phyloP scores from a whole-genome alignment of 2,797 vertebrate genomes.

The Antennarius maculatus region DNA sequence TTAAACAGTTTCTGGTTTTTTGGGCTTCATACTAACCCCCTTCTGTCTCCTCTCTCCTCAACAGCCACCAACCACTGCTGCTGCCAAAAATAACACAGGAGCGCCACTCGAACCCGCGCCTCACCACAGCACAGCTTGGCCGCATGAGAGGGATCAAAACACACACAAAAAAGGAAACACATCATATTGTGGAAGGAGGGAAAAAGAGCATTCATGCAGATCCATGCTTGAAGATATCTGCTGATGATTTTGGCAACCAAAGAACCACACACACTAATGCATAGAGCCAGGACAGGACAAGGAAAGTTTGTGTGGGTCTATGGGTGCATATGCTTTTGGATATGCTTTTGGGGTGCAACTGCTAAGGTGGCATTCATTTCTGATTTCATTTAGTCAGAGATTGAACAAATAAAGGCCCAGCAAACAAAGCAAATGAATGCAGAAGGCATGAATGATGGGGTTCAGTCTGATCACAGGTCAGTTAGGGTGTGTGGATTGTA shows the following conservation, averaged over 20 bases:
- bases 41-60: slow-evolving; percentile 79
- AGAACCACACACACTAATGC: slow-evolving; percentile 72
- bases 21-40: slow-evolving; percentile 76
- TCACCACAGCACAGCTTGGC: slow-evolving; percentile 79
- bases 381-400: slow-evolving; percentile 65
- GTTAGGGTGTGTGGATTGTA: slow-evolving; percentile 48
- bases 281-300: slow-evolving; percentile 59
- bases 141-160: slow-evolving; percentile 87
- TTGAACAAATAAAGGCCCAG: slow-evolving; percentile 56
- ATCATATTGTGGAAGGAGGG: slow-evolving; percentile 82
- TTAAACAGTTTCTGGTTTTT: slow-evolving; percentile 82
- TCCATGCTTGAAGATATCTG: slow-evolving; percentile 81
- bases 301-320: slow-evolving; percentile 56
- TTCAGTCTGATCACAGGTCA: slow-evolving; percentile 49
- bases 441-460: slow-evolving; percentile 47
- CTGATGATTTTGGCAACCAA: slow-evolving; percentile 82
- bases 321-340: slow-evolving; percentile 61
- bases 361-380: slow-evolving; percentile 56
- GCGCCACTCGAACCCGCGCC: slow-evolving; percentile 85
- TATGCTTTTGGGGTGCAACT: slow-evolving; percentile 39
- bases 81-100: slow-evolving; percentile 89
- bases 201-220: slow-evolving; percentile 76
- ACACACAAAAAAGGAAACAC: slow-evolving; percentile 90
- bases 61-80: slow-evolving; percentile 85
- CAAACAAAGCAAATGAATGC: slow-evolving; percentile 47